Evolutionary conservation across 2,113 vertebrate species (phyloP), one percentile per base, ranked within the genome.

Genomic region (Terrapene triunguis): DNA sequence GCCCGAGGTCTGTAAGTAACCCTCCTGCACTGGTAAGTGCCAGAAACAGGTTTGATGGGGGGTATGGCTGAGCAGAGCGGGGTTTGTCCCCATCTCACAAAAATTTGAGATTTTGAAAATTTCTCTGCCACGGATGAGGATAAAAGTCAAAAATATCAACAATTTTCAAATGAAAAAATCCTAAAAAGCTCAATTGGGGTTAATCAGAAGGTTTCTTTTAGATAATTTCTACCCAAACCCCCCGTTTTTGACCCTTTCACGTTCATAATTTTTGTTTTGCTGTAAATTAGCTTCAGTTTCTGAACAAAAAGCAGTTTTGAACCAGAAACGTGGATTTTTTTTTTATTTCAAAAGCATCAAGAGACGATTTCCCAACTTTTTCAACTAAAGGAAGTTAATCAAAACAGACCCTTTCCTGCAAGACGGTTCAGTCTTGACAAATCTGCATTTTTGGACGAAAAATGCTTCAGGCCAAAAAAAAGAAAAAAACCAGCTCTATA

Each of bases 361-460:
- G 55, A 57, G 55, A 57, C 2, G 4, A 57, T 57, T 54, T 54
- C 21, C 53, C 53, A 54, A 54, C 53, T 69, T 69, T 35, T 69
- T 69, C 5, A 14, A 69, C 35, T 72, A 38, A 10, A 62, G 27
- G 12, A 22, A 16, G 21, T 4, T 12, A 54, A 14, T 2, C 7
- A 2, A 51, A 53, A n/a, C 79, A 0, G 8, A 90, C 88, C 88
- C 48, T 38, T 42, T 65, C 89, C 5, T 1, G 12, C 8, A 14
- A 27, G 55, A 35, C 17, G 24, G 85, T 21, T 54, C 72, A 11
- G 17, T 47, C 47, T 32, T 38, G 54, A 35, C n/a, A 76, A 76
- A 44, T 25, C 22, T 42, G 69, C 32, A 21, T 42, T 17, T 38
- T 22, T 22, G 21, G 38, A 19, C 24, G 38, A 74, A 74, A 42